Evolutionary conservation across 2,113 vertebrate genomes (phyloP).

Genomic region (Lutjanus erythropterus): DNA sequence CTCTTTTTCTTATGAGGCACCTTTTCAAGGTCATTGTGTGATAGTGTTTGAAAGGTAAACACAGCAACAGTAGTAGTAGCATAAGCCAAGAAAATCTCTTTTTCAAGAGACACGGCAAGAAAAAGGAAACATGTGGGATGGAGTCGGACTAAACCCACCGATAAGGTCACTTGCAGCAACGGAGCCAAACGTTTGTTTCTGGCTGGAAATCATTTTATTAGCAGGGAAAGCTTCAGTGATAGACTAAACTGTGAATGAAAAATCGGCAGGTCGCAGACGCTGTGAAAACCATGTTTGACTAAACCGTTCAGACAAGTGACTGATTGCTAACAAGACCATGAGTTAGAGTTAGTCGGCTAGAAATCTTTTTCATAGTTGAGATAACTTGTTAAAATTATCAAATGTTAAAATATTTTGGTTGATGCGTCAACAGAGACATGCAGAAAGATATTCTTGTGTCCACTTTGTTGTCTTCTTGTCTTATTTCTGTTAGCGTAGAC

Average conservation of each 20-base stretch:
- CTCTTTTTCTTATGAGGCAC: neutral
- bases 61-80: neutral
- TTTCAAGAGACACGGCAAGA: neutral
- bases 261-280: neutral
- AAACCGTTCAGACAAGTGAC: too few species aligned
- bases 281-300: too few species aligned
- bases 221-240: neutral
- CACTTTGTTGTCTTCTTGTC: neutral
- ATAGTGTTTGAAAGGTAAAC: conserved; percentile 39
- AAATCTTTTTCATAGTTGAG: too few species aligned
- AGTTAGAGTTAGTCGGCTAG: too few species aligned
- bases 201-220: neutral
- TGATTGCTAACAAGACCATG: too few species aligned
- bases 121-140: conserved; percentile 4
- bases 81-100: conserved; percentile 10
- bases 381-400: too few species aligned
- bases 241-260: neutral
- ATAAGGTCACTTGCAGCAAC: neutral
- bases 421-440: too few species aligned
- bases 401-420: too few species aligned
- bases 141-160: neutral
- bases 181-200: conserved; percentile 5
- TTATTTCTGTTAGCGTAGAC: neutral
- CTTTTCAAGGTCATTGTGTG: conserved; percentile 20
- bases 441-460: too few species aligned